Conservation (phyloP, 2,113 vertebrate species). For the Tricholaema leucomelas region DNA sequence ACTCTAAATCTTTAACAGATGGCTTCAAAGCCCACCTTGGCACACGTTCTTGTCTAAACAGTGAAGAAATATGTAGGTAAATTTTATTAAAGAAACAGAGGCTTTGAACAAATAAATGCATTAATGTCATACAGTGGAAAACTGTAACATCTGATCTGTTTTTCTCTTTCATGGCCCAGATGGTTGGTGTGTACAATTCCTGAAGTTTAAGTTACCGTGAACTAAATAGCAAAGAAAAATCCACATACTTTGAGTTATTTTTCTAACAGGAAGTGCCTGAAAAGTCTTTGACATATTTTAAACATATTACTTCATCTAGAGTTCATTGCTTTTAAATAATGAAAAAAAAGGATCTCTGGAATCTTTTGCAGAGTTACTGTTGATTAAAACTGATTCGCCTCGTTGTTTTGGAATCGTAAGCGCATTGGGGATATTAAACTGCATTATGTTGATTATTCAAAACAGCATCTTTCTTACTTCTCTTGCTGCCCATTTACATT, state of each 20-base stretch:
- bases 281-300: neutral
- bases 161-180: neutral
- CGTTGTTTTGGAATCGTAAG: neutral
- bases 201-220: neutral
- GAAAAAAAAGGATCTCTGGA: neutral
- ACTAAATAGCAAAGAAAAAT: neutral
- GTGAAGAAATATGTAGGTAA: neutral
- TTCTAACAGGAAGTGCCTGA: neutral
- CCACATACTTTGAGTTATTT: neutral
- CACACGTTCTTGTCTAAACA: neutral
- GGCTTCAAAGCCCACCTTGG: neutral
- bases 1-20: neutral
- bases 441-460: neutral
- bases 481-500: neutral
- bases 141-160: neutral
- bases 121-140: neutral
- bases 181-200: neutral
- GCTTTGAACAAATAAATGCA: neutral
- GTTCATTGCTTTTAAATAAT: neutral
- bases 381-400: neutral
- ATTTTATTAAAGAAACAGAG: neutral
- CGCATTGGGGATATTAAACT: neutral
- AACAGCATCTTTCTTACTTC: neutral
- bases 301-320: neutral
- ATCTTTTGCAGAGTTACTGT: neutral